Base-by-base conservation (phyloP, 2,888 invertebrate species). In the Torymus texanus region DNA sequence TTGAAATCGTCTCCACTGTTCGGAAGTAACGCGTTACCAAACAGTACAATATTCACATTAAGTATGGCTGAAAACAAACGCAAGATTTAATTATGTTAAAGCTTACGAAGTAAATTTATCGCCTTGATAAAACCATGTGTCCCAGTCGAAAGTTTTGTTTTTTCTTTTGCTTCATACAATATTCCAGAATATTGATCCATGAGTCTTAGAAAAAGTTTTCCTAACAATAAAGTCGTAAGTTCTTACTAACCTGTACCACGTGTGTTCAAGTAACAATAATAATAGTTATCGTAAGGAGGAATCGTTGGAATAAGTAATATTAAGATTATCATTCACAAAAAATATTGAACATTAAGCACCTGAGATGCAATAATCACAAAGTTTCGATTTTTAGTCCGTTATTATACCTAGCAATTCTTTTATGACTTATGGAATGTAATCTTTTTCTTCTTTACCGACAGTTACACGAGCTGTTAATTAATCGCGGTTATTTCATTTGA, bases 351-450 rank as follows among this genome's bases (percentile, higher is more conserved):
- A 79, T 16, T 63, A 70, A 66, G 58, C 70, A 70, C 50, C 62
- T 73, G 55, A 74, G 55, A 63, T 68, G 62, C 18, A 58, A 68
- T 8, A 74, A 74, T 72, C 55, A 59, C 65, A 63, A 79, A 29
- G 62, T 79, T 74, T 59, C 53, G 11, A 59, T 61, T 62, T 73
- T 13, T n/a, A 59, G n/a, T 72, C 8, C 59, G 41, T 41, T 41
- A 41, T 78, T 70, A 68, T 70, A 68, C 70, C 63, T 53, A 72
- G 18, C 14, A 41, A 8, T 8, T 8, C 41, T 41, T 8, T 41
- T 1, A 5, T 41, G 41, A 41, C 41, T 41, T 41, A 41, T 73
- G 79, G 76, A 80, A 80, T 76, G 67, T 76, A 24, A 18, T 63
- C 58, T 59, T 16, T 53, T 56, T 16, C 66, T 71, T n/a, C 18